Conservation (phyloP, 1,140 invertebrate species). For the Drosophila tristis region DNA sequence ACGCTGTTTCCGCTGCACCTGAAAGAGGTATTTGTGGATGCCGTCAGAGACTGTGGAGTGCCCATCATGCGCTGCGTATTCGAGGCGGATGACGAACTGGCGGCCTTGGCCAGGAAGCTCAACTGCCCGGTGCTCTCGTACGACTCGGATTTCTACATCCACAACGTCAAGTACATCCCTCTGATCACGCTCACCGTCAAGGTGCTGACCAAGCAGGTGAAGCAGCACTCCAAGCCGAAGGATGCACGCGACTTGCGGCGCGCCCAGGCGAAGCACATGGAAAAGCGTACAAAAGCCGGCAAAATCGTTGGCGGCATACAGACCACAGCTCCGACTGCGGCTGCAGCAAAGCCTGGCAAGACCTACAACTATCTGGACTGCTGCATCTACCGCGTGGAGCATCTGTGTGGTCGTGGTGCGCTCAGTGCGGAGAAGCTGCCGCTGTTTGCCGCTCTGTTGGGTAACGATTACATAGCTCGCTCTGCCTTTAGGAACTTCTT, state of each 20-base stretch:
- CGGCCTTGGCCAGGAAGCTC: constrained; percentile 89
- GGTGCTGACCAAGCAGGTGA: constrained; percentile 69
- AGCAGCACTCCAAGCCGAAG: constrained; percentile 13
- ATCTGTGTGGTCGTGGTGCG: constrained; percentile 88
- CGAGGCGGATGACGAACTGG: constrained; percentile 94
- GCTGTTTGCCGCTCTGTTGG: constrained; percentile 91
- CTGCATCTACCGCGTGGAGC: constrained; percentile 89
- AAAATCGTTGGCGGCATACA: constrained; percentile 59
- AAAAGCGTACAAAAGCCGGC: constrained; percentile 71
- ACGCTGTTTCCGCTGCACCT: constrained; percentile 89
- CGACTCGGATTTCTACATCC: constrained; percentile 97
- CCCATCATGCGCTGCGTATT: constrained; percentile 90
- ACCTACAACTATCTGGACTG: constrained; percentile 86
- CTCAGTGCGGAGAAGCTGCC: constrained; percentile 89
- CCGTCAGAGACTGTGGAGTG: constrained; percentile 88
- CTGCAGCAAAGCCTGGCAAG: constrained; percentile 10
- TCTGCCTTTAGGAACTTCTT: constrained; percentile 90
- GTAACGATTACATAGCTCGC: constrained; percentile 94
- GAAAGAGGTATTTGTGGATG: constrained; percentile 89
- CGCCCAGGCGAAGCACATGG: constrained; percentile 70
- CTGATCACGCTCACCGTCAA: constrained; percentile 88
- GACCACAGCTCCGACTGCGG: neutral
- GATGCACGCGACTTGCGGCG: constrained; percentile 36
- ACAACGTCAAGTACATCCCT: constrained; percentile 92
- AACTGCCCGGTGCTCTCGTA: constrained; percentile 94